Base-by-base conservation (phyloP, 1,140 invertebrate genomes). In the Euwallacea fornicatus region DNA sequence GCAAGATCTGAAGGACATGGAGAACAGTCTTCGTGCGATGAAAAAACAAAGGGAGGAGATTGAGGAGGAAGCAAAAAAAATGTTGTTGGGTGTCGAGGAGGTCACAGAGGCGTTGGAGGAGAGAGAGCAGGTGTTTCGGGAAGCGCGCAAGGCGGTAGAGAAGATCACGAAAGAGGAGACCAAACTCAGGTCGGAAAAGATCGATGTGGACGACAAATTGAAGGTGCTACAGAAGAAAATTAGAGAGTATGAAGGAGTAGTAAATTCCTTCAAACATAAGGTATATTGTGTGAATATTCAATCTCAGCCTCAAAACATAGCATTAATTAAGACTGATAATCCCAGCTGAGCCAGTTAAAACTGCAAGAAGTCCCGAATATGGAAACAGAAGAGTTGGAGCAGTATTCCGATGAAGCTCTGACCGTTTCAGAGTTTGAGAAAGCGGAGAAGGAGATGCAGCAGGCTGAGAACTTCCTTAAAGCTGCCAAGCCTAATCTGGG, bases 401-500 rank as follows among this genome's bases (percentile, higher is more conserved):
- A 82, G 2, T 85, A 91, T 41, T 85, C 83, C 0, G 79, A 87
- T 0, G 93, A 97, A 64, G 89, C 95, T 72, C 76, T 98, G 0
- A 83, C 87, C 0, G 80, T 82, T 0, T 83, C 88, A 2, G 82
- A 87, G 41, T 79, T 86, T 0, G 84, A 90, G 15, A 84, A 87
- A 13, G 79, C 93, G 0, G 82, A 91, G 75, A 88, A 86, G 61
- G 83, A 90, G 74, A 82, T 93, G 43, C 82, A 85, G 0, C 81
- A 87, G 0, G 82, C 90, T 47, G 88, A 93, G 76, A 86, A 92
- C 60, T 82, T 89, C 71, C 76, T 95, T 2, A 85, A 87, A 2
- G 83, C 87, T 9, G 85, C 86, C 66, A 93, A 90, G 76, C 93
- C 94, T 1, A 94, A 97, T 82, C 80, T 96, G 71, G 86, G 87